Percentiles rank a stretch among this genome's conserved stretches.
Conservation (phyloP, 2,888 invertebrate species). For the Drymonia ruficornis region DNA sequence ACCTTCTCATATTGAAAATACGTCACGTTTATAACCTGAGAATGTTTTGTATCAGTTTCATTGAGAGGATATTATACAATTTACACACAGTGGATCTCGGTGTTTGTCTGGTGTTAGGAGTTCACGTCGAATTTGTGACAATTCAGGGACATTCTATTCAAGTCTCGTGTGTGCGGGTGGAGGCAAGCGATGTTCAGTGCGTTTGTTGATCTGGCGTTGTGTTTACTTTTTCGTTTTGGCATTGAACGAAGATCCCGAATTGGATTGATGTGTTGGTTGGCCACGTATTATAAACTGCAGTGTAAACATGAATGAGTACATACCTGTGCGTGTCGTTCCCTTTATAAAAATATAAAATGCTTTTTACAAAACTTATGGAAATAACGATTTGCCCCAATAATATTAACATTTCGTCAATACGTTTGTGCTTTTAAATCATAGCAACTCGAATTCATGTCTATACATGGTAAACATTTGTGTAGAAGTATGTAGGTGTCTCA, state of each 20-base stretch:
- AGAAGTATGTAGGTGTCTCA: slow-evolving; percentile 61
- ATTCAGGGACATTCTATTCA: slow-evolving; percentile 57
- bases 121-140: slow-evolving; percentile 52
- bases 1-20: slow-evolving; percentile 15
- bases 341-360: slow-evolving; percentile 10
- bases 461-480: slow-evolving; percentile 58
- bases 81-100: slow-evolving; percentile 48
- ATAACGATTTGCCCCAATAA: neutral
- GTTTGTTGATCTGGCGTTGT: slow-evolving; percentile 69
- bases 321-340: slow-evolving; percentile 35
- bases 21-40: slow-evolving; percentile 14
- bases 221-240: slow-evolving; percentile 79
- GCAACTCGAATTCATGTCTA: slow-evolving; percentile 36
- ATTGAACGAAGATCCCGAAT: slow-evolving; percentile 73
- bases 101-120: slow-evolving; percentile 51
- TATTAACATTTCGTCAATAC: slow-evolving; percentile 13
- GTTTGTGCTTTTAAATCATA: slow-evolving; percentile 13
- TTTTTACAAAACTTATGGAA: slow-evolving; percentile 6
- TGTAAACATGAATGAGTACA: slow-evolving; percentile 60
- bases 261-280: slow-evolving; percentile 68
- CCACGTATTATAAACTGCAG: slow-evolving; percentile 55
- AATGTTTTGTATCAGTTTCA: slow-evolving; percentile 43
- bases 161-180: slow-evolving; percentile 48
- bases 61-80: slow-evolving; percentile 31
- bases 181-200: slow-evolving; percentile 56